A percentile compares a stretch with the other conserved stretches of the same genome.
These are phyloP conservation scores for Hypselothyrea guttata DNA, from an alignment of 2,888 invertebrate genomes.

Conservation along the genomic window DNA sequence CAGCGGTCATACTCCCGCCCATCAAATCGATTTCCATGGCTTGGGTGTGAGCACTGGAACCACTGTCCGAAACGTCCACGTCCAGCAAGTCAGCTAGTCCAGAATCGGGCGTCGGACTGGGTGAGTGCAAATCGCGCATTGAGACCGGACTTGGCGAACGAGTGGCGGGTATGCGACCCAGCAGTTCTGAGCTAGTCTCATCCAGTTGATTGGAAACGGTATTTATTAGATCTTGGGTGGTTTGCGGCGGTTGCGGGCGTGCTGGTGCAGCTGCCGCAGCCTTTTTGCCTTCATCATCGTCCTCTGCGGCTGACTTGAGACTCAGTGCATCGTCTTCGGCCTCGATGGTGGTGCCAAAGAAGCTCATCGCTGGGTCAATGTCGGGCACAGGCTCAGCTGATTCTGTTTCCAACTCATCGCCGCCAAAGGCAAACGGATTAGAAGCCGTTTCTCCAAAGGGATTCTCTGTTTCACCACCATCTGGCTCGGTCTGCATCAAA, in stretches of 20 bases:
- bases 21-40: slow-evolving; percentile 76
- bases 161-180: slow-evolving; percentile 92
- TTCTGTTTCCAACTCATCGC: slow-evolving; percentile 76
- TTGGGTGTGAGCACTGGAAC: slow-evolving; percentile 74
- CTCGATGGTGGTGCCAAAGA: slow-evolving; percentile 82
- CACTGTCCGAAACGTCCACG: slow-evolving; percentile 85
- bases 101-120: slow-evolving; percentile 91
- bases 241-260: slow-evolving; percentile 86
- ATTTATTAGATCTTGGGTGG: slow-evolving; percentile 91
- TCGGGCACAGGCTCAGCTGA: slow-evolving; percentile 63
- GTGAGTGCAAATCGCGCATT: slow-evolving; percentile 91
- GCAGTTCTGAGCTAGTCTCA: slow-evolving; percentile 91
- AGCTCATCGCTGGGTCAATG: slow-evolving; percentile 82
- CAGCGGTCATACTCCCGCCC: slow-evolving; percentile 49
- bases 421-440: slow-evolving; percentile 87
- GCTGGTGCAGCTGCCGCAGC: slow-evolving; percentile 82
- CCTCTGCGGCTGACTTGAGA: slow-evolving; percentile 76
- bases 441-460: slow-evolving; percentile 85
- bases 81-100: slow-evolving; percentile 86
- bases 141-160: slow-evolving; percentile 94
- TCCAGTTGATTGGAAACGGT: slow-evolving; percentile 95
- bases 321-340: slow-evolving; percentile 80
- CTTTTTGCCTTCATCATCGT: slow-evolving; percentile 66
- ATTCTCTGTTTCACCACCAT: slow-evolving; percentile 84
- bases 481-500: slow-evolving; percentile 83